Conservation (phyloP, 2,113 vertebrate genomes). For the Tenrec ecaudatus region DNA sequence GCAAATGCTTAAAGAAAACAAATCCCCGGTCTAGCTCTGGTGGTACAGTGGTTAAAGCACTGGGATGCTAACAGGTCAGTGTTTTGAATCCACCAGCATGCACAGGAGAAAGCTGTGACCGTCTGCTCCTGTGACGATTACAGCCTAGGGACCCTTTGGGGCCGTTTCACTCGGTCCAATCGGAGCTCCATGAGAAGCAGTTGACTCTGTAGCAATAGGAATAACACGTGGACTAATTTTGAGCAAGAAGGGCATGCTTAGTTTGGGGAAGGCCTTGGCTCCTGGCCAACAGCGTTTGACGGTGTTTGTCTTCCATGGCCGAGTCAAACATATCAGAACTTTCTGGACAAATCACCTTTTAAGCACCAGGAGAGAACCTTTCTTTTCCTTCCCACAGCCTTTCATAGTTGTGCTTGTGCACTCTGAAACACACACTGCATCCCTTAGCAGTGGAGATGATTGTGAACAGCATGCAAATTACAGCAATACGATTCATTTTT, state of each 20-base stretch:
- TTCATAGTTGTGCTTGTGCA: neutral
- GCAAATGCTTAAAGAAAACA: conserved; percentile 37
- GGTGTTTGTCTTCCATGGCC: neutral
- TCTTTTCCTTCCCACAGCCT: neutral
- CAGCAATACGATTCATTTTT: neutral
- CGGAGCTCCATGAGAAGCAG: neutral
- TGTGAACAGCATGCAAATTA: neutral
- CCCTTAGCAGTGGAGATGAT: conserved; percentile 3
- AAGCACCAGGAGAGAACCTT: neutral
- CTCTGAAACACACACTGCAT: neutral
- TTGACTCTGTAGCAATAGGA: neutral
- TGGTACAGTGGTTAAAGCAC: neutral
- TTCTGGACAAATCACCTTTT: neutral
- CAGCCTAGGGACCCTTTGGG: neutral
- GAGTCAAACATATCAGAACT: neutral
- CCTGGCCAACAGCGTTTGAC: neutral
- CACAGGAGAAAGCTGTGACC: neutral
- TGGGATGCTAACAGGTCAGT: neutral
- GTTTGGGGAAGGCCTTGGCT: neutral
- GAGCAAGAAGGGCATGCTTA: neutral
- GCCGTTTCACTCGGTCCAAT: neutral
- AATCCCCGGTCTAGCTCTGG: neutral
- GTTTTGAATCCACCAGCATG: neutral
- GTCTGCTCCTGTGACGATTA: neutral
- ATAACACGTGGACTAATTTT: neutral